Conservation (phyloP, 2,888 invertebrate species). For the Petrophora chlorosata region DNA sequence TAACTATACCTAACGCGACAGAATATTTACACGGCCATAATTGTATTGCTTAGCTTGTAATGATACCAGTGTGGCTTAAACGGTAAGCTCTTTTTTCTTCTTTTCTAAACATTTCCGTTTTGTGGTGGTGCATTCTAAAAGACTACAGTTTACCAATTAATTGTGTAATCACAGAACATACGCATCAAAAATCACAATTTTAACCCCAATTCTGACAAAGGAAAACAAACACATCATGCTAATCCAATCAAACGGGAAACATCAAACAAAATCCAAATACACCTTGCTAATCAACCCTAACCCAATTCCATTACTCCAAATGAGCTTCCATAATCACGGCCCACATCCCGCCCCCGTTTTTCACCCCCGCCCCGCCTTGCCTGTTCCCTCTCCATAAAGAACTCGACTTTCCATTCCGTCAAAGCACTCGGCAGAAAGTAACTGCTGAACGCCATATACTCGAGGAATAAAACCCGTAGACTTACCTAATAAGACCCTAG, state of each 20-base stretch:
- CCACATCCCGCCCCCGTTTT: background rate
- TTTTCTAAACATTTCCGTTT: no score
- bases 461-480: conserved; percentile 1
- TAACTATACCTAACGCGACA: no score
- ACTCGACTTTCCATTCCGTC: conserved; percentile 16
- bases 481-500: background rate
- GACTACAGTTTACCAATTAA: no score
- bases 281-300: conserved; percentile 10
- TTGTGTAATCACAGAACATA: no score
- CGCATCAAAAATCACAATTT: no score
- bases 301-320: conserved; percentile 11
- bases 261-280: conserved; percentile 3
- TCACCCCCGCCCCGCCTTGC: conserved; percentile 9
- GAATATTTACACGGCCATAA: no score
- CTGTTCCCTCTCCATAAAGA: conserved; percentile 22
- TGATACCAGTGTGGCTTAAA: no score
- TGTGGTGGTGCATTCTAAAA: no score
- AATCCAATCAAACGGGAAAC: background rate
- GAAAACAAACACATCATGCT: background rate
- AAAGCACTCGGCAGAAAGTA: conserved; percentile 11
- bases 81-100: no score
- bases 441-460: background rate
- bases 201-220: background rate
- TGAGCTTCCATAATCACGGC: conserved; percentile 7
- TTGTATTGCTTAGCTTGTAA: no score